Conservation (phyloP, 2,888 invertebrate genomes). For the Pilophorus perplexus region DNA sequence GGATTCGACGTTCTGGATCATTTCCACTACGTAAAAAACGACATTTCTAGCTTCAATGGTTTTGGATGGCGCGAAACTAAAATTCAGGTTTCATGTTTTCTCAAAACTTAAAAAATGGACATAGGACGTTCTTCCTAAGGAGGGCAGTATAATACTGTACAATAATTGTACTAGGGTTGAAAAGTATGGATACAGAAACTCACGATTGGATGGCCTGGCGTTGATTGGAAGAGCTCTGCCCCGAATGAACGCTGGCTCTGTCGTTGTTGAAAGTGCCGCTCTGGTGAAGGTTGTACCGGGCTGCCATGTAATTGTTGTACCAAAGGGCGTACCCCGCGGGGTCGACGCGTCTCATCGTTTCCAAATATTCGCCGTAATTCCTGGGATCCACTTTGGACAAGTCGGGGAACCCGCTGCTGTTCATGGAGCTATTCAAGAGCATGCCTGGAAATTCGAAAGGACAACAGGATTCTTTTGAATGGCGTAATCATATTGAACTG, state of each 20-base stretch:
- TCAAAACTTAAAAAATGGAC: too few species aligned
- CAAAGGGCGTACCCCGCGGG: constrained; percentile 75
- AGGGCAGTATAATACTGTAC: too few species aligned
- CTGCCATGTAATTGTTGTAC: constrained; percentile 65
- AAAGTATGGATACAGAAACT: constrained; percentile 3
- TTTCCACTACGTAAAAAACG: too few species aligned
- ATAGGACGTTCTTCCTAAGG: too few species aligned
- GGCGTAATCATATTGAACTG: too few species aligned
- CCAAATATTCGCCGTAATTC: constrained; percentile 60
- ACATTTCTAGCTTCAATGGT: too few species aligned
- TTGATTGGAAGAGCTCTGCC: constrained; percentile 71
- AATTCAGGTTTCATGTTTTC: too few species aligned
- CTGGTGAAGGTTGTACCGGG: constrained; percentile 34
- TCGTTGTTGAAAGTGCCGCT: constrained; percentile 53
- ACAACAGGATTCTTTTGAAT: too few species aligned
- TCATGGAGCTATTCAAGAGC: constrained; percentile 24
- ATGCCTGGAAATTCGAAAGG: constrained; percentile 21
- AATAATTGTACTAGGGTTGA: too few species aligned
- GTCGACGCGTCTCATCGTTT: constrained; percentile 72
- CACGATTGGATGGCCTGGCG: constrained; percentile 42
- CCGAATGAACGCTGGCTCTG: constrained; percentile 77
- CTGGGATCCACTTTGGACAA: constrained; percentile 33
- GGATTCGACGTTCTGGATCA: too few species aligned
- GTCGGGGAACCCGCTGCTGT: constrained; percentile 27
- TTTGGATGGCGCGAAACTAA: too few species aligned